phyloP scores from a whole-genome alignment of 2,113 vertebrate species.

The Entomyzon cyanotis region DNA sequence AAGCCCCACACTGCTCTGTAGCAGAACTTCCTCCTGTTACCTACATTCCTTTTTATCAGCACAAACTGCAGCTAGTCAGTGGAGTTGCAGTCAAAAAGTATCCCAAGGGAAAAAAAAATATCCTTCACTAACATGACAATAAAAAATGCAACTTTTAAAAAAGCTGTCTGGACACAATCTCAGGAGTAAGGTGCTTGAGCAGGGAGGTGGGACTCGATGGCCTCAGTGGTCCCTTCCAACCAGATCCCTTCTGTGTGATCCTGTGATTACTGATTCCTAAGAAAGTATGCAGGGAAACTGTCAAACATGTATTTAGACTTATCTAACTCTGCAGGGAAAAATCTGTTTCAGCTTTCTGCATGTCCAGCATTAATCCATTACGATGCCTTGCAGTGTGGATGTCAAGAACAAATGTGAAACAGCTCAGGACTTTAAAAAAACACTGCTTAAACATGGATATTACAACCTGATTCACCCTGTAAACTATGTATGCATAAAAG shows the following conservation, averaged over 20 bases:
- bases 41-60: background rate
- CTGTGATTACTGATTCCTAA: background rate
- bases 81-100: background rate
- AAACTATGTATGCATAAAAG: background rate
- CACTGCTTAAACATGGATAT: background rate
- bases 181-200: background rate
- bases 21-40: background rate
- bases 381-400: background rate
- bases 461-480: background rate
- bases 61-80: background rate
- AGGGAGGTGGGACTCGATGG: background rate
- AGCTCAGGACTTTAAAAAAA: background rate
- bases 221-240: background rate
- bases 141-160: background rate
- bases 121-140: background rate
- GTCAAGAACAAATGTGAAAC: background rate
- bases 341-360: background rate
- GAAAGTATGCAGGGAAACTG: background rate
- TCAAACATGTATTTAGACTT: rapidly evolving
- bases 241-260: background rate
- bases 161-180: background rate
- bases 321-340: background rate
- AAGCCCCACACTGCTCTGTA: background rate
- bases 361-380: background rate
- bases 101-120: background rate